phyloP scores from a whole-genome alignment of 2,797 vertebrate species.

The Alfaro cultratus region DNA sequence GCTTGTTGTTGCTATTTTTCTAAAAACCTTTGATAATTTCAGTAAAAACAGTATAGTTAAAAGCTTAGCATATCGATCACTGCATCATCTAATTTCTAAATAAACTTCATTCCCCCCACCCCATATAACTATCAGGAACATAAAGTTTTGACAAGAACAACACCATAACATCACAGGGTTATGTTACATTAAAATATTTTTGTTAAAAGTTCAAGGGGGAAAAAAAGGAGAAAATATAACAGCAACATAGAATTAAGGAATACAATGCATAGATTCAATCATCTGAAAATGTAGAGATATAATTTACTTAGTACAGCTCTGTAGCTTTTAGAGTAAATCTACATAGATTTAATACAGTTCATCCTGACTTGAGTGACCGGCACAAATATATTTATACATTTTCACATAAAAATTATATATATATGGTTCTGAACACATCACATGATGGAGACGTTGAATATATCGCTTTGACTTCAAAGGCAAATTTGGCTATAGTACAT shows the following conservation, averaged over 20 bases:
- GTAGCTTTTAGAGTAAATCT: conserved; percentile 73
- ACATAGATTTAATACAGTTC: conserved; percentile 74
- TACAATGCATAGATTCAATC: conserved; percentile 94
- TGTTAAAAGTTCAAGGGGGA: conserved; percentile 85
- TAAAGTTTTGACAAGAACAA: conserved; percentile 89
- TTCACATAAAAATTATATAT: conserved; percentile 50
- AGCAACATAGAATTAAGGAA: conserved; percentile 87
- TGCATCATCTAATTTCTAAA: conserved; percentile 89
- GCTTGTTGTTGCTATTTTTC: conserved; percentile 72
- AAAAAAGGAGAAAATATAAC: conserved; percentile 74
- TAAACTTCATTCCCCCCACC: conserved; percentile 80
- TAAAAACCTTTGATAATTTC: conserved; percentile 84
- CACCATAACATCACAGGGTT: conserved; percentile 90
- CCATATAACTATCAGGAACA: conserved; percentile 88
- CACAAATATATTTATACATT: conserved; percentile 69
- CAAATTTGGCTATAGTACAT: conserved; percentile 77
- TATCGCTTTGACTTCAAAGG: conserved; percentile 72
- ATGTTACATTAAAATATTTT: conserved; percentile 92
- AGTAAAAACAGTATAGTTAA: conserved; percentile 87
- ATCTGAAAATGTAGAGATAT: conserved; percentile 89
- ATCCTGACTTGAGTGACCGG: conserved; percentile 80
- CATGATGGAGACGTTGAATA: conserved; percentile 70
- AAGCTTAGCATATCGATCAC: conserved; percentile 90
- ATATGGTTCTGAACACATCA: conserved; percentile 67
- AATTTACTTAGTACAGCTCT: conserved; percentile 83